These are phyloP conservation scores for Myiozetetes cayanensis DNA, from an alignment of 2,113 vertebrate genomes.

Conservation along the genomic window DNA sequence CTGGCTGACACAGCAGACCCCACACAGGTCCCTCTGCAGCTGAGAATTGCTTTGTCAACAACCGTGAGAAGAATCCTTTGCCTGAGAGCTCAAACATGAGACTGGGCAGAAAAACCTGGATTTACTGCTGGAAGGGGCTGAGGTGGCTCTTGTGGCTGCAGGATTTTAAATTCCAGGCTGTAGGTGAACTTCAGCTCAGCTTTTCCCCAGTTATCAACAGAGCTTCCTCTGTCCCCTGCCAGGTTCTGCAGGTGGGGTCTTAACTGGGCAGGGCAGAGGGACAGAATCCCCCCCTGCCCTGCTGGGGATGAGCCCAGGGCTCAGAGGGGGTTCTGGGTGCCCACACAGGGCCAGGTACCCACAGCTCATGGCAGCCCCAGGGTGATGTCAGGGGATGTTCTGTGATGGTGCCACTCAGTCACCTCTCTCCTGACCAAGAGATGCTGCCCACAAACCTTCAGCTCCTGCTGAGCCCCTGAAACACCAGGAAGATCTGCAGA, in stretches of 20 bases:
- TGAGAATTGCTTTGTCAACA: not conserved
- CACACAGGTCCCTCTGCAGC: not conserved
- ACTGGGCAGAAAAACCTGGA: not conserved
- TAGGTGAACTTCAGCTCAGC: not conserved
- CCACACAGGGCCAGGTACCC: not conserved
- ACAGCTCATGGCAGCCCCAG: not conserved
- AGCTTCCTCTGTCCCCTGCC: not conserved
- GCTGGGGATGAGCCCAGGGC: too few species aligned
- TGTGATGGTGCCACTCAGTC: not conserved
- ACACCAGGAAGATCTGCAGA: not conserved
- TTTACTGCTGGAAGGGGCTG: not conserved
- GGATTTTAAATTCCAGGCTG: not conserved
- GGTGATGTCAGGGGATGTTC: not conserved
- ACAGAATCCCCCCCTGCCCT: too few species aligned
- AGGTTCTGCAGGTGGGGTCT: not conserved
- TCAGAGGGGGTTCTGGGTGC: not conserved
- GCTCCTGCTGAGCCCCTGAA: too few species aligned
- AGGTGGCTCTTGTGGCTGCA: not conserved
- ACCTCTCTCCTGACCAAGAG: not conserved
- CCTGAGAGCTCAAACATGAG: not conserved
- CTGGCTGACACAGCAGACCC: not conserved
- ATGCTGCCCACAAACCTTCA: not conserved
- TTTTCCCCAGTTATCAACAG: not conserved
- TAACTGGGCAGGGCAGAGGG: too few species aligned
- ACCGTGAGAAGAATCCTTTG: not conserved